phyloP scores from a whole-genome alignment of 2,888 invertebrate genomes.

The Bellardia pandia region DNA sequence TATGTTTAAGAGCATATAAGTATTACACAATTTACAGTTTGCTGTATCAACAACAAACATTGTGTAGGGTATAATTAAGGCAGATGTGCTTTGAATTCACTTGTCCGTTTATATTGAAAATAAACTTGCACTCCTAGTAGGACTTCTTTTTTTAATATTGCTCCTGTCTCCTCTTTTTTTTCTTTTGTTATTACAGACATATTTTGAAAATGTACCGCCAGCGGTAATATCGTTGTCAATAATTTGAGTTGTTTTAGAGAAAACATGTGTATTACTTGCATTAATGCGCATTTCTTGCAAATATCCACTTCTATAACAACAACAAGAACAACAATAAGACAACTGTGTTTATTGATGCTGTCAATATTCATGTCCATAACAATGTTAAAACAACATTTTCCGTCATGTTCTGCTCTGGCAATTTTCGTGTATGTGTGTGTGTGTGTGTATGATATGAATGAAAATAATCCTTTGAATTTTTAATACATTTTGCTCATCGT shows the following conservation, averaged over 20 bases:
- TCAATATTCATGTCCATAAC: conserved; percentile 71
- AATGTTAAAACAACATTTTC: conserved; percentile 64
- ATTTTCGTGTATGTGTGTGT: background rate
- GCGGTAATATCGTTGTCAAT: conserved; percentile 70
- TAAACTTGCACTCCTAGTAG: conserved; percentile 48
- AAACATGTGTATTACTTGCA: conserved; percentile 65
- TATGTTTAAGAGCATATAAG: too few species aligned
- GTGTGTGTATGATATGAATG: background rate
- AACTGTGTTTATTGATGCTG: conserved; percentile 66
- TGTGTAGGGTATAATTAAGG: conserved; percentile 37
- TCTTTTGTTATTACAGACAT: conserved; percentile 7
- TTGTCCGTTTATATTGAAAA: background rate
- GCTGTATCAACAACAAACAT: background rate
- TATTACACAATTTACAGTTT: too few species aligned
- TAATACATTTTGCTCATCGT: conserved; percentile 66
- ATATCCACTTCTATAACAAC: background rate
- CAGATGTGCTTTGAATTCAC: conserved; percentile 26
- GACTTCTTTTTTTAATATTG: conserved; percentile 13
- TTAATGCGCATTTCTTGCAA: conserved; percentile 45
- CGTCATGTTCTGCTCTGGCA: conserved; percentile 17
- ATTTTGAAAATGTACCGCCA: conserved; percentile 54
- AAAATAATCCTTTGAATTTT: conserved; percentile 58
- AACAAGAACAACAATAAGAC: conserved; percentile 23
- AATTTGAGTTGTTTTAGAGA: conserved; percentile 64
- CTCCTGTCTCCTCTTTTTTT: conserved; percentile 34